Percentiles rank a stretch among this genome's conserved stretches.
Conservation (phyloP, 2,888 invertebrate species). For the Drosophila setosimentum region DNA sequence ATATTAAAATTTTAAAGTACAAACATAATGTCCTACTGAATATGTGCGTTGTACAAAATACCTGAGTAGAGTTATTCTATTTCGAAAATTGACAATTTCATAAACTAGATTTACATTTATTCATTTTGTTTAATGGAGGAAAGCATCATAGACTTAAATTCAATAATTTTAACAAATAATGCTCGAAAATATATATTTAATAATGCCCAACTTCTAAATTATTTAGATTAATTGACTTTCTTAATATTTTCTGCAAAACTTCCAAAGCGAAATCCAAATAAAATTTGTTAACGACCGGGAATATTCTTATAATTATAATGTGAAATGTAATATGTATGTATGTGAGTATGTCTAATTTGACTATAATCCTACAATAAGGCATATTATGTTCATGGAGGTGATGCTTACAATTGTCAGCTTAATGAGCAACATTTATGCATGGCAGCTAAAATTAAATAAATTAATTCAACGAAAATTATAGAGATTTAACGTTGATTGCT, state of each 20-base stretch:
- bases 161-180: too few relatives aligned
- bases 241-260: neutral
- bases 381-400: neutral
- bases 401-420: conserved; percentile 3
- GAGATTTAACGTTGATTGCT: conserved; percentile 68
- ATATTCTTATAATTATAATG: neutral
- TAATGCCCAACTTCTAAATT: neutral
- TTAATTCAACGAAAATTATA: conserved; percentile 71
- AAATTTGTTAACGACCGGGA: neutral
- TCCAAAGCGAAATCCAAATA: neutral
- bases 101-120: neutral
- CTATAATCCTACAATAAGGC: neutral
- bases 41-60: neutral
- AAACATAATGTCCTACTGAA: neutral
- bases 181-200: neutral
- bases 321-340: neutral
- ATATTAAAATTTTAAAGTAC: neutral
- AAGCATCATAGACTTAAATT: neutral
- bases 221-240: neutral
- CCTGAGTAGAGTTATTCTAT: neutral
- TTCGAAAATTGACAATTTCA: neutral
- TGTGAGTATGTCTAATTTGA: neutral
- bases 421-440: conserved; percentile 59
- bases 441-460: conserved; percentile 65
- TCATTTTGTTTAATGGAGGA: neutral